Evolutionary conservation across 2,797 vertebrate species (phyloP), one percentile per base, ranked within the genome.

Genomic region (Pempheris klunzingeri): DNA sequence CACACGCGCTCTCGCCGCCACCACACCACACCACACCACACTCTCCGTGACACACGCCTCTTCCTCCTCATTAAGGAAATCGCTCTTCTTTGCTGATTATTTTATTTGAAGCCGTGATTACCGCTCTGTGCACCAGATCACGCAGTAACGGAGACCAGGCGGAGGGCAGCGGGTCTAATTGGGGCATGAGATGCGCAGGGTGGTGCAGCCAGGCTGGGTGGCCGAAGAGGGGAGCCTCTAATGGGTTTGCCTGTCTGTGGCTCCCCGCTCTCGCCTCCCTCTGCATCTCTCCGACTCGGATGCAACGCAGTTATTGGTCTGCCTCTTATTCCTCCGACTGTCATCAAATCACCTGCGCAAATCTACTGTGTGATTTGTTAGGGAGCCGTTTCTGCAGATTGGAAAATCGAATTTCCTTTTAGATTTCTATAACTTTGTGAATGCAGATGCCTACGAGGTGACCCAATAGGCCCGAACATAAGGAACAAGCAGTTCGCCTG

Each of bases 31-130:
- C 88, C 92, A 88, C 96, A 96, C 94, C 94, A 95, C 94, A 93
- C 94, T 95, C 93, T 97, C 94, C 97, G 97, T 98, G 97, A 97
- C 96, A 95, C 96, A 94, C 96, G 95, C 95, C 95, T 95, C 95
- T 95, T 97, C 95, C 92, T 95, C 95, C 94, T 97, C 96, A 97
- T 99, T 98, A 99, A 97, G 96, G 94, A 98, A 99, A 99, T 98
- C 94, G 96, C 97, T 97, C 97, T 98, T 97, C 97, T 98, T 97
- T 96, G 96, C 97, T 98, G 97, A 99, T 99, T 98, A 99, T 99
- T 99, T 97, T 98, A 98, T 99, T 99, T 99, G 96, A 96, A 95
- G 94, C 95, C 95, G 96, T 98, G 97, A 99, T 99, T 97, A 98
- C 96, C 96, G 95, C 96, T 96, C 96, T 95, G 97, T 96, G 95